Conservation (phyloP, 2,113 vertebrate genomes). For the Halichoeres trimaculatus region DNA sequence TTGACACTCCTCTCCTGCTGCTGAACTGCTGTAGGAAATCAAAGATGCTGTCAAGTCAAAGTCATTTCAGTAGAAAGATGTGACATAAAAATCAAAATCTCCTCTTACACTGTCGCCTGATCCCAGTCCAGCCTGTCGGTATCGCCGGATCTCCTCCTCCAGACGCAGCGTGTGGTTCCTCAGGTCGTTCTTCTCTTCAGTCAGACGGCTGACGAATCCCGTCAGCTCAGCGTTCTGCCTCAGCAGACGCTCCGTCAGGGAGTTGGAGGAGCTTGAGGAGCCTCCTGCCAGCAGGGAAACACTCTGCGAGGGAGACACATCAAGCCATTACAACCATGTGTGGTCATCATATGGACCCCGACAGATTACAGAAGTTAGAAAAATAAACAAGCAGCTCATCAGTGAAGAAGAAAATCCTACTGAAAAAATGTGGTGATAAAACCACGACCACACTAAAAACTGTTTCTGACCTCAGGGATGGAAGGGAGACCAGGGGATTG, state of each 20-base stretch:
- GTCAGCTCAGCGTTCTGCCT: conserved; percentile 94
- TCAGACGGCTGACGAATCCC: conserved; percentile 91
- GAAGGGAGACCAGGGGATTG: conserved; percentile 77
- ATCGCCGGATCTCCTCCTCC: conserved; percentile 88
- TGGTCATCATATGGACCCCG: not conserved
- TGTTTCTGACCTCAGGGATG: conserved; percentile 82
- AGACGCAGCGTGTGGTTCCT: conserved; percentile 89
- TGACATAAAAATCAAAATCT: not conserved
- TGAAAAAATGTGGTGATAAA: no score
- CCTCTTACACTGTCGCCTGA: conserved; percentile 69
- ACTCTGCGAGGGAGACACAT: conserved; percentile 64
- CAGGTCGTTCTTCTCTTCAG: conserved; percentile 95
- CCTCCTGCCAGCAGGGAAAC: conserved; percentile 71
- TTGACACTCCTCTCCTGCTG: conserved; percentile 62
- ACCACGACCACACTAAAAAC: not conserved
- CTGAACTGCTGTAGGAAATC: conserved; percentile 75
- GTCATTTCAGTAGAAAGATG: not conserved
- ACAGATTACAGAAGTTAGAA: not conserved
- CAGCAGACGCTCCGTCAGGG: conserved; percentile 90
- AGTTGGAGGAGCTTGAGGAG: conserved; percentile 82
- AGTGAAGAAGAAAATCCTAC: no score
- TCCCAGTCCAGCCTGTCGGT: conserved; percentile 77
- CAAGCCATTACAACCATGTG: conserved; percentile 6
- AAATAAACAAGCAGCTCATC: not conserved
- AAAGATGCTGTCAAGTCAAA: not conserved